A percentile compares a stretch with the other conserved stretches of the same genome.
These are phyloP conservation scores for Brachylomia viminalis DNA, from an alignment of 2,888 invertebrate species.

Conservation along the genomic window DNA sequence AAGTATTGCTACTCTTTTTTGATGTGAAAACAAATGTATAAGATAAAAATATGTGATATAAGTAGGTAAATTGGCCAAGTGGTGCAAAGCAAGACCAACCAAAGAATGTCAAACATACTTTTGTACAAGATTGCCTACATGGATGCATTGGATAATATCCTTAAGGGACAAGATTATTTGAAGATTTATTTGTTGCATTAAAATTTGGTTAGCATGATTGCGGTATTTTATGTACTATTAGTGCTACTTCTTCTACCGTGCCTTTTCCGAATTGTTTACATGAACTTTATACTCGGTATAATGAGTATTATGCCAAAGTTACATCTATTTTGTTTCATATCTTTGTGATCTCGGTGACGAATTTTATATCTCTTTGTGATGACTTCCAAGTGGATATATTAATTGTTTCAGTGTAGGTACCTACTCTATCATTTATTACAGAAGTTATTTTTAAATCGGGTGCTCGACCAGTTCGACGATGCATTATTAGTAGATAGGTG, in stretches of 20 bases:
- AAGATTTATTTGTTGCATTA: slow-evolving; percentile 20
- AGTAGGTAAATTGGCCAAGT: slow-evolving; percentile 31
- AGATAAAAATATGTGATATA: slow-evolving; percentile 31
- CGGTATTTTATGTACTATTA: slow-evolving; percentile 32
- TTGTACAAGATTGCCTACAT: slow-evolving; percentile 34
- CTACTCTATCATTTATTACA: slow-evolving; percentile 27
- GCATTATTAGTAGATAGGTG: slow-evolving; percentile 52
- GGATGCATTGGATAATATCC: slow-evolving; percentile 10
- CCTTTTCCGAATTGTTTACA: slow-evolving; percentile 46
- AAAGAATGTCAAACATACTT: slow-evolving; percentile 53
- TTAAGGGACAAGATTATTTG: slow-evolving; percentile 11
- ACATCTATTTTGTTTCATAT: slow-evolving; percentile 38
- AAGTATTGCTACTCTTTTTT: slow-evolving; percentile 10
- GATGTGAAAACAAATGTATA: background rate
- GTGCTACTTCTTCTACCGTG: slow-evolving; percentile 51
- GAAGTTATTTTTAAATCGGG: slow-evolving; percentile 45
- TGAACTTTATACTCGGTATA: slow-evolving; percentile 36
- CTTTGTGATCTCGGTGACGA: slow-evolving; percentile 54
- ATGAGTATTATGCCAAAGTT: slow-evolving; percentile 45
- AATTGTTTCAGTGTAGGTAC: slow-evolving; percentile 21
- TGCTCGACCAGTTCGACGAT: slow-evolving; percentile 28
- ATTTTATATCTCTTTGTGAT: slow-evolving; percentile 45
- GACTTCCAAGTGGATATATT: slow-evolving; percentile 56
- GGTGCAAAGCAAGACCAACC: slow-evolving; percentile 48
- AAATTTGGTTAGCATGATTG: slow-evolving; percentile 29